A percentile compares a stretch with the other conserved stretches of the same genome.
Conservation (phyloP, 2,888 invertebrate species). For the Drosophila seclusa region DNA sequence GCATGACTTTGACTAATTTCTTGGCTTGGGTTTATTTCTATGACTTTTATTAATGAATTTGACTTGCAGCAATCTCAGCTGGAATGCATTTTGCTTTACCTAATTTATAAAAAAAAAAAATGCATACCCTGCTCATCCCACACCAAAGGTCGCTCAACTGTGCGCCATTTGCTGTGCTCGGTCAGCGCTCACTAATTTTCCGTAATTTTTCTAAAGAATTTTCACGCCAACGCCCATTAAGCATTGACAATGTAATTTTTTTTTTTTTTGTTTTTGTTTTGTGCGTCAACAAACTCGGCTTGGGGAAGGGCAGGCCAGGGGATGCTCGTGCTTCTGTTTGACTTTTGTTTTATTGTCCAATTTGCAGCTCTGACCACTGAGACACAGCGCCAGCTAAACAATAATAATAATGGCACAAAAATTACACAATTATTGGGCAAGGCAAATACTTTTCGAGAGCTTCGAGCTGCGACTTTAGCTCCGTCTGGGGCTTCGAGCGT, state of each 20-base stretch:
- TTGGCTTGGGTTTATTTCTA: constrained; percentile 14
- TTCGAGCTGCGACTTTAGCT: constrained; percentile 6
- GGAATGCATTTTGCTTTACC: constrained; percentile 33
- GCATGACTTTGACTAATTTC: constrained; percentile 61
- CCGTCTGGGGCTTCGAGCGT: constrained; percentile 37
- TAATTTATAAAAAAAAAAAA: constrained; percentile 32
- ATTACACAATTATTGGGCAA: constrained; percentile 78
- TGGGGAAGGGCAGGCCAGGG: not conserved
- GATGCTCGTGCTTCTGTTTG: constrained; percentile 24
- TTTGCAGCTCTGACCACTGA: constrained; percentile 66
- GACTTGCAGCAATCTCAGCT: constrained; percentile 41
- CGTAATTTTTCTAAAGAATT: constrained; percentile 66
- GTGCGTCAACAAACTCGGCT: constrained; percentile 48
- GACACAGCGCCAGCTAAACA: constrained; percentile 21
- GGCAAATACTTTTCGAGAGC: constrained; percentile 37
- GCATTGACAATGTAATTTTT: constrained; percentile 33
- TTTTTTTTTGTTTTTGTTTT: constrained; percentile 8
- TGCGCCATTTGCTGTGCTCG: constrained; percentile 24
- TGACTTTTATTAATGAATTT: constrained; percentile 64
- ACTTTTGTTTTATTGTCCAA: constrained; percentile 62
- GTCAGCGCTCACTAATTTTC: constrained; percentile 62
- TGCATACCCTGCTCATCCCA: constrained; percentile 6
- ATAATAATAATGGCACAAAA: constrained; percentile 43
- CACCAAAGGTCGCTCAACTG: constrained; percentile 48
- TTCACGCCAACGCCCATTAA: constrained; percentile 79